A percentile compares a stretch with the other conserved stretches of the same genome.
Conservation (phyloP, 2,113 vertebrate genomes). For the Peromyscus maniculatus region DNA sequence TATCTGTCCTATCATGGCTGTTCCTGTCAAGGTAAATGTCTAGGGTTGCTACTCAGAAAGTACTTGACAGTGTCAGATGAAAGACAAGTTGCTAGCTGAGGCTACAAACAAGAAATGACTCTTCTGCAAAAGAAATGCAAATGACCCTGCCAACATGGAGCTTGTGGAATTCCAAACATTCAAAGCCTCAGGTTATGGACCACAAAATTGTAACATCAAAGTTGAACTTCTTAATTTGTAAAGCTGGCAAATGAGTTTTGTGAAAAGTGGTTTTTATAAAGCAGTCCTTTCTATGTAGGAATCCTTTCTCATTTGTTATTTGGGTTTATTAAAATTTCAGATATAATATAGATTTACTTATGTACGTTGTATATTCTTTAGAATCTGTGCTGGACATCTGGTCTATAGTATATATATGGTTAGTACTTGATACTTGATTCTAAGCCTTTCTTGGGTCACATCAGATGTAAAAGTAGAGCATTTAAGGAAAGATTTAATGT, state of each 20-base stretch:
- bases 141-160: background rate
- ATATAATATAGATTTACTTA: too few relatives aligned
- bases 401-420: too few relatives aligned
- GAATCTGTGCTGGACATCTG: too few relatives aligned
- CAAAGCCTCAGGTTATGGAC: background rate
- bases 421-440: too few relatives aligned
- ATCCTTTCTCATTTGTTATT: background rate
- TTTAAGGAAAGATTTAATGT: constrained; percentile 17
- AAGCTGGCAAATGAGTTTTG: constrained; percentile 34
- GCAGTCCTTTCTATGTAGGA: constrained; percentile 35
- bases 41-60: background rate
- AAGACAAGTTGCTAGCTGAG: constrained; percentile 19
- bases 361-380: too few relatives aligned
- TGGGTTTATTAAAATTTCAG: background rate
- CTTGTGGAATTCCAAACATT: constrained; percentile 6
- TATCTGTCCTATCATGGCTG: constrained; percentile 6
- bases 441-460: constrained; percentile 18
- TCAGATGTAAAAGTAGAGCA: constrained; percentile 1
- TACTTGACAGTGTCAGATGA: constrained; percentile 26
- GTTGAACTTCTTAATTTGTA: constrained; percentile 18
- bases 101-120: background rate
- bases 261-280: constrained; percentile 36
- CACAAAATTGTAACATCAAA: background rate
- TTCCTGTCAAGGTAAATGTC: constrained; percentile 34
- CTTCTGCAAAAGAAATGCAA: constrained; percentile 31